Evolutionary conservation across 2,797 vertebrate genomes (phyloP).

Genomic region (Sebastes matsubarae): DNA sequence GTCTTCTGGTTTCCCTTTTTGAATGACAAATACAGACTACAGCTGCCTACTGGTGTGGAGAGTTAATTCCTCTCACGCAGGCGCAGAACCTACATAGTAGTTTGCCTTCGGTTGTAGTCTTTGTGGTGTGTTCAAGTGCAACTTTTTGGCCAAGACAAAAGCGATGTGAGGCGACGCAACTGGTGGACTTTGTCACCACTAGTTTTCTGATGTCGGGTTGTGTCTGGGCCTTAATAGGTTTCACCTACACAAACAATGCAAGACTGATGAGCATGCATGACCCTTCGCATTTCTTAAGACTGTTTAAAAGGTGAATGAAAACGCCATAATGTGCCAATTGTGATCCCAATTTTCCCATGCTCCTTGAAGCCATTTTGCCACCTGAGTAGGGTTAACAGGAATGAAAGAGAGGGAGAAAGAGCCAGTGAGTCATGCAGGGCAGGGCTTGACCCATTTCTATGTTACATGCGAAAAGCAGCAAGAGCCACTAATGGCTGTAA

Average conservation of each 20-base stretch:
- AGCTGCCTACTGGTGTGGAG: too few relatives aligned
- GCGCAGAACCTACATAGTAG: too few relatives aligned
- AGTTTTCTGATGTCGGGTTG: too few relatives aligned
- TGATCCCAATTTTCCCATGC: constrained; percentile 46
- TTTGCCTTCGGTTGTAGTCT: too few relatives aligned
- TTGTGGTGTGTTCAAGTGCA: too few relatives aligned
- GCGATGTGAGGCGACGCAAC: too few relatives aligned
- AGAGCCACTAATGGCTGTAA: constrained; percentile 83
- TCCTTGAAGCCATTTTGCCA: constrained; percentile 62
- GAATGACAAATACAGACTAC: too few relatives aligned
- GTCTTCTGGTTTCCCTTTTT: too few relatives aligned
- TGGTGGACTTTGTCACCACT: too few relatives aligned
- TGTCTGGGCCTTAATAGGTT: neutral
- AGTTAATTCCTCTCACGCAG: too few relatives aligned
- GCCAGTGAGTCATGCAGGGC: constrained; percentile 69
- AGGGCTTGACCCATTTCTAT: constrained; percentile 81
- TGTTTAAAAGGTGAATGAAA: constrained; percentile 36
- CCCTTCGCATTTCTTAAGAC: constrained; percentile 7
- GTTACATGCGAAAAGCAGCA: constrained; percentile 79
- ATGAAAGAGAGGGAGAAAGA: constrained; percentile 53
- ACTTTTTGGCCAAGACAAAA: too few relatives aligned
- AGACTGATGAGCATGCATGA: neutral
- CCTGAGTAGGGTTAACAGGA: constrained; percentile 67
- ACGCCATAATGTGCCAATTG: constrained; percentile 25
- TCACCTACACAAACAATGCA: constrained; percentile 10